Conservation (phyloP, 1,140 invertebrate species). For the Dreissena polymorpha region DNA sequence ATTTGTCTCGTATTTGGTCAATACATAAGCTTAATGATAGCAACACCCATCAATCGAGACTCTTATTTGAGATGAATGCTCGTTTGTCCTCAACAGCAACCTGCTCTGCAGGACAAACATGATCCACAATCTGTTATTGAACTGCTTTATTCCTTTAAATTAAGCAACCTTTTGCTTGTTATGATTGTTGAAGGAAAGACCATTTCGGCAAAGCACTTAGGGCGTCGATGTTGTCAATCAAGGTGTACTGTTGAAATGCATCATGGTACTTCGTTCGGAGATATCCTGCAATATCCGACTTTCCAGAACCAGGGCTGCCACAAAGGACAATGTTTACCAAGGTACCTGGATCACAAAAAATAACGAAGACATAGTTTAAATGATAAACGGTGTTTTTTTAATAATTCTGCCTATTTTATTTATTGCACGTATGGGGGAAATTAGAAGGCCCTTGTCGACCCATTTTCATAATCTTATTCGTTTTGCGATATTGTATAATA, state of each 20-base stretch:
- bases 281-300: neutral
- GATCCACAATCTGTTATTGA: constrained; percentile 7
- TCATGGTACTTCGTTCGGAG: neutral
- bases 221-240: neutral
- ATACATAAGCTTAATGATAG: neutral
- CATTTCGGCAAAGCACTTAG: neutral
- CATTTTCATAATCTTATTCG: no score
- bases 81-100: neutral
- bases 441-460: no score
- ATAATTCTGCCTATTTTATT: no score
- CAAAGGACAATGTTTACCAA: constrained; percentile 21
- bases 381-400: no score
- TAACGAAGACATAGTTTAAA: no score
- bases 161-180: neutral
- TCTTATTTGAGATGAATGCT: constrained; percentile 9
- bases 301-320: constrained; percentile 9
- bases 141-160: constrained; percentile 2
- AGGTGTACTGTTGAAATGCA: neutral
- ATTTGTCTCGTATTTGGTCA: neutral
- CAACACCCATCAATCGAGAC: constrained; percentile 7
- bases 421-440: no score
- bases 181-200: neutral
- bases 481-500: no score
- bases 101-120: constrained; percentile 6
- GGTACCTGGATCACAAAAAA: no score